phyloP scores from a whole-genome alignment of 1,140 invertebrate genomes.

The Conus betulinus region DNA sequence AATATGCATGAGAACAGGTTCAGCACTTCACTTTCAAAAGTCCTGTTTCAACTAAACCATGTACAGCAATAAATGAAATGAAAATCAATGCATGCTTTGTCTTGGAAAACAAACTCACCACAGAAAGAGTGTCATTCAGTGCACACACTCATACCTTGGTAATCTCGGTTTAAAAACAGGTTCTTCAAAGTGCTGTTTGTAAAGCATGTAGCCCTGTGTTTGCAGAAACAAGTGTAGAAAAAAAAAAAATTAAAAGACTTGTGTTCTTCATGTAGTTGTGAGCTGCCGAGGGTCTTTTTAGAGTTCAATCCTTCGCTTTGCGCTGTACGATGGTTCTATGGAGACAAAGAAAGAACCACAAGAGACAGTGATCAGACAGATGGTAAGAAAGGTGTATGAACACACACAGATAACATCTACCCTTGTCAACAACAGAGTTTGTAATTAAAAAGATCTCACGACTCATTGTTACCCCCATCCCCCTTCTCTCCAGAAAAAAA shows the following conservation, averaged over 20 bases:
- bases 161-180: background rate
- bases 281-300: background rate
- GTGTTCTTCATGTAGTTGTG: background rate
- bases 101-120: background rate
- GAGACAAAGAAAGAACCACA: background rate
- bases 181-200: background rate
- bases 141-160: background rate
- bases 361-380: background rate
- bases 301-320: slow-evolving; percentile 3
- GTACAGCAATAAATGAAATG: background rate
- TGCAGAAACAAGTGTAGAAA: background rate
- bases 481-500: too few relatives aligned
- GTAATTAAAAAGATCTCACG: too few relatives aligned
- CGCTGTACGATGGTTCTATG: background rate
- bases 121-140: background rate
- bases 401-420: too few relatives aligned
- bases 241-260: background rate
- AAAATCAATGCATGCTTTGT: background rate
- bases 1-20: background rate
- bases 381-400: background rate
- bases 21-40: background rate
- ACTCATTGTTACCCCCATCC: too few relatives aligned
- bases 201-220: background rate
- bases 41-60: background rate
- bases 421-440: too few relatives aligned